Evolutionary conservation across 2,797 vertebrate species (phyloP), one percentile per base, ranked within the genome.

Genomic region (Pseudopleuronectes americanus): DNA sequence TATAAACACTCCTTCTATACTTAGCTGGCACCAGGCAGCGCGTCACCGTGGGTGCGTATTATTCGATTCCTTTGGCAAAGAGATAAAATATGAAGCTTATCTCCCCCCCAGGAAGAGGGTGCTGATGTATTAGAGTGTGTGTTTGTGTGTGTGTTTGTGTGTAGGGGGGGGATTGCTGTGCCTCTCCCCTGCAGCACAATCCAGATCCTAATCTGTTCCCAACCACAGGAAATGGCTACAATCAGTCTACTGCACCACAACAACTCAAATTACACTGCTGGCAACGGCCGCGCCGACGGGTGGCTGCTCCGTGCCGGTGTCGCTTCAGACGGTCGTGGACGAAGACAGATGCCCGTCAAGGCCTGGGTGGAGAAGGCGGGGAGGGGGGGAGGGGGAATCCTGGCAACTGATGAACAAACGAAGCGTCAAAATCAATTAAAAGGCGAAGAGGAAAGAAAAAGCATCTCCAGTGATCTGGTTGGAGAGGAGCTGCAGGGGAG

Each of bases 141-240:
- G 47, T 54, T 47, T 57, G 64, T 36, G 73, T 64, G 63, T 28
- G 38, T 56, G 10, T 54, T 28, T 28, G 56, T 36, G 62, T 26
- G 26, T 2, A 24, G 33, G 47, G 65, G 61, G 45, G 14, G 57
- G 64, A 57, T 28, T 49, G 68, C 71, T 76, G 51, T 24, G 68
- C 67, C 72, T 87, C 76, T 89, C 79, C 77, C 79, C 47, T 16
- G 54, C 68, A 74, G 80, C 57, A 69, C 65, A 64, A 78, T 68
- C 75, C 81, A 84, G 90, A 92, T 91, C 77, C 66, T 87, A 80
- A 92, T 93, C 90, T 68, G 57, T 70, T 85, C 64, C 63, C 23
- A 23, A 60, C 69, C 52, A 21, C 79, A 84, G 84, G 68, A 83
- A 83, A 79, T 78, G n/a, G 76, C 75, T 62, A 82, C 82, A 82